A percentile compares a stretch with the other conserved stretches of the same genome.
Evolutionary conservation across 2,888 invertebrate genomes (phyloP).

Genomic region (Hipparchia sbordonii): DNA sequence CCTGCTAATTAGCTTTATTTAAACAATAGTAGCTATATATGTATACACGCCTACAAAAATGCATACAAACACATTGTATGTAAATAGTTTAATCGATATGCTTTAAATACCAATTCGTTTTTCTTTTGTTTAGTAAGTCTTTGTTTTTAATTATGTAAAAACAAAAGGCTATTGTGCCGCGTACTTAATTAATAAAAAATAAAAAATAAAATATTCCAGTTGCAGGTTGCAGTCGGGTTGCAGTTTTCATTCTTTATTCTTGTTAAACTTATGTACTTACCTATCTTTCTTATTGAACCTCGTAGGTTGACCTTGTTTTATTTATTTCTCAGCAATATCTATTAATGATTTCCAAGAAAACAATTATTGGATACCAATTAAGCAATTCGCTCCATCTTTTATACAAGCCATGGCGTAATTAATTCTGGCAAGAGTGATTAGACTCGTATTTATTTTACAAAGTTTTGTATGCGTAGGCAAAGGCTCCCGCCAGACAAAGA

Average conservation of each 20-base stretch:
- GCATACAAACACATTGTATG: conserved; percentile 32
- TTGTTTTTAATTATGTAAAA: too few relatives aligned
- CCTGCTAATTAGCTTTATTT: background rate
- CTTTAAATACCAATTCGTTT: conserved; percentile 9
- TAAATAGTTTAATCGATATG: conserved; percentile 33
- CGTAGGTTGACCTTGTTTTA: background rate
- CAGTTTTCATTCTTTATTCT: too few relatives aligned
- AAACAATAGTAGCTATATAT: background rate
- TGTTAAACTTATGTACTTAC: too few relatives aligned
- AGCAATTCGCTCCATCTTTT: conserved; percentile 3
- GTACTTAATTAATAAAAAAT: too few relatives aligned
- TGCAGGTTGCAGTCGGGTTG: too few relatives aligned
- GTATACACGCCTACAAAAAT: conserved; percentile 26
- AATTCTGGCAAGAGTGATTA: conserved; percentile 7
- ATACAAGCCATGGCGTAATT: background rate
- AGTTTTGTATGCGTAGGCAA: too few relatives aligned
- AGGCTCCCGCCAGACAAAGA: too few relatives aligned
- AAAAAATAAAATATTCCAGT: too few relatives aligned
- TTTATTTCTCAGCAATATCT: background rate
- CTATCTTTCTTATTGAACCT: too few relatives aligned
- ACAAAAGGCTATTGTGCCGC: too few relatives aligned
- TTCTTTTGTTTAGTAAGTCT: conserved; percentile 23
- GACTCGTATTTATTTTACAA: background rate
- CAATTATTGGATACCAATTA: background rate
- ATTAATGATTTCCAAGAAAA: background rate